Evolutionary conservation across 1,140 invertebrate genomes (phyloP).

Genomic region (Brachionus koreanus): DNA sequence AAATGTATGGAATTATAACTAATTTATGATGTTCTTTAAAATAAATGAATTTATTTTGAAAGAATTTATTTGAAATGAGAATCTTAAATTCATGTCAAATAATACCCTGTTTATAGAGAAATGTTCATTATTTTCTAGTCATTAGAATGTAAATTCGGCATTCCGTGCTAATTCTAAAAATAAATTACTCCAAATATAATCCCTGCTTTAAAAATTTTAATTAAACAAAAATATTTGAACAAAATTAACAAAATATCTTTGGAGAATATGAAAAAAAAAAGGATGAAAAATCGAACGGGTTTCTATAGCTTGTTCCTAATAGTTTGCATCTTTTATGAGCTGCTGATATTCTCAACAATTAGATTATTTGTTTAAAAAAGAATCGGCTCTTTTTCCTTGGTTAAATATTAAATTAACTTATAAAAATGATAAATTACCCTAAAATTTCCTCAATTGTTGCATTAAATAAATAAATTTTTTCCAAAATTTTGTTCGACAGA

Average conservation of each 20-base stretch:
- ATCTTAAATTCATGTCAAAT: neutral
- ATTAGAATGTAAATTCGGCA: neutral
- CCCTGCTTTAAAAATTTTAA: neutral
- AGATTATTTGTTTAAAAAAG: neutral
- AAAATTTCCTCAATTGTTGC: neutral
- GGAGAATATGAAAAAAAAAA: neutral
- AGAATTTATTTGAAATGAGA: neutral
- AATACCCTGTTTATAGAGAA: neutral
- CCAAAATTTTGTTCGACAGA: neutral
- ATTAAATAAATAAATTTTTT: neutral
- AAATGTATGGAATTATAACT: too few relatives aligned
- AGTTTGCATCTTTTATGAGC: neutral
- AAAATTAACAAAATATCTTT: neutral
- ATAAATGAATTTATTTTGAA: neutral
- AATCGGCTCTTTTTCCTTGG: neutral
- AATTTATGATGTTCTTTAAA: too few relatives aligned
- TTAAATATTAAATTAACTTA: neutral
- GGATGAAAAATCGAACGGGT: neutral
- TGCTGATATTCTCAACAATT: neutral
- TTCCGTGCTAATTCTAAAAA: neutral
- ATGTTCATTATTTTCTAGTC: neutral
- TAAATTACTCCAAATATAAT: neutral
- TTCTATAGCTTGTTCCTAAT: neutral
- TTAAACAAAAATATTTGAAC: neutral
- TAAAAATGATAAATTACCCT: neutral